Evolutionary conservation across 2,888 invertebrate species (phyloP).

Genomic region (Anorthoa munda): DNA sequence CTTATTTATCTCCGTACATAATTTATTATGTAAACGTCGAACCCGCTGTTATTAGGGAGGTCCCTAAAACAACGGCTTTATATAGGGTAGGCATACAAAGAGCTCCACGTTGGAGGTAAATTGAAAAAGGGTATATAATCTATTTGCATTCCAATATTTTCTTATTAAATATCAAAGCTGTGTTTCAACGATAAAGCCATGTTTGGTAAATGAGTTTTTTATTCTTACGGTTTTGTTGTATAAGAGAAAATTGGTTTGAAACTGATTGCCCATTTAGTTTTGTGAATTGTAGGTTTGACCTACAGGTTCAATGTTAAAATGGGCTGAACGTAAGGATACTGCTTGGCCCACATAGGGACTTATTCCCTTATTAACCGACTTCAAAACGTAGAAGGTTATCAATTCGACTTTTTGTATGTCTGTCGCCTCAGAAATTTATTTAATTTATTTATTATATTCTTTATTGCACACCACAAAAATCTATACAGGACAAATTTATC

Average conservation of each 20-base stretch:
- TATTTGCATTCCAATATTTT: constrained; percentile 64
- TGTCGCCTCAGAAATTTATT: too few relatives aligned
- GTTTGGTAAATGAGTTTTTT: constrained; percentile 37
- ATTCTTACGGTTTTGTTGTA: constrained; percentile 3
- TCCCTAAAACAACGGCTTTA: constrained; percentile 51
- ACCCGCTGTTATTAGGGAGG: constrained; percentile 41
- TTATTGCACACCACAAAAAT: too few relatives aligned
- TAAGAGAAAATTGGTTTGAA: neutral
- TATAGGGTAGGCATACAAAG: constrained; percentile 40
- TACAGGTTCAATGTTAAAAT: neutral
- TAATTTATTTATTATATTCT: too few relatives aligned
- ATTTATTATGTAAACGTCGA: constrained; percentile 58
- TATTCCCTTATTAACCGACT: too few relatives aligned
- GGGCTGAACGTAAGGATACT: neutral
- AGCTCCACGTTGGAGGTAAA: constrained; percentile 52
- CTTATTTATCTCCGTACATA: constrained; percentile 59
- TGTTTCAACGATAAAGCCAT: constrained; percentile 42
- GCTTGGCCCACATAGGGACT: neutral
- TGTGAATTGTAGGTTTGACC: neutral
- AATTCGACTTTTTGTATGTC: too few relatives aligned
- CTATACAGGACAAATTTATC: too few relatives aligned
- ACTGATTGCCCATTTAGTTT: neutral
- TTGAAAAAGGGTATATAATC: constrained; percentile 61
- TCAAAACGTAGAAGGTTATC: neutral
- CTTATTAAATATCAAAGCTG: constrained; percentile 48